These are phyloP conservation scores for Euglossa dilemma DNA, from an alignment of 1,140 invertebrate species.

Conservation along the genomic window DNA sequence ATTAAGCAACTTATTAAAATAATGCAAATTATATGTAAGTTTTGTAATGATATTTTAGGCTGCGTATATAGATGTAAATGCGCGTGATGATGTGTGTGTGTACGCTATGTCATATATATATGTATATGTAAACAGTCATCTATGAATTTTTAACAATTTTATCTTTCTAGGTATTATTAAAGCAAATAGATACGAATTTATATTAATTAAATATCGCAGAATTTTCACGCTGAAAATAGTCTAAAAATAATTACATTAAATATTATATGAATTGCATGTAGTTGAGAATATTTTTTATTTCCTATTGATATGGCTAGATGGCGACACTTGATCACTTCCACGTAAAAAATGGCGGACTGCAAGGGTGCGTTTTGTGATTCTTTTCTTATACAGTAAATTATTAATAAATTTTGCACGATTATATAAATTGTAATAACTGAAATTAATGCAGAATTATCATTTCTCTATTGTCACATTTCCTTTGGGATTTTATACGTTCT, in stretches of 20 bases:
- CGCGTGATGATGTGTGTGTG: too few relatives aligned
- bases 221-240: neutral
- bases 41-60: neutral
- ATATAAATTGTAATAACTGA: conserved; percentile 28
- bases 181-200: too few relatives aligned
- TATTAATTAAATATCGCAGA: neutral
- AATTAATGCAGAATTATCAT: neutral
- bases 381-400: conserved; percentile 55
- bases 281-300: neutral
- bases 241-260: neutral
- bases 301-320: conserved; percentile 32
- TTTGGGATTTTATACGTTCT: neutral
- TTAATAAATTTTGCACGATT: conserved; percentile 29
- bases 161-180: too few relatives aligned
- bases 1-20: neutral
- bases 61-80: too few relatives aligned
- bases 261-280: neutral
- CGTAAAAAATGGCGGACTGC: conserved; percentile 81
- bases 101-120: too few relatives aligned
- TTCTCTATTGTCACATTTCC: neutral
- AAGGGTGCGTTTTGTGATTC: conserved; percentile 79
- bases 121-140: neutral
- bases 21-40: neutral
- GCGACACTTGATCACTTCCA: conserved; percentile 62
- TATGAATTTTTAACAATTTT: too few relatives aligned